Evolutionary conservation across 2,797 vertebrate genomes (phyloP).

Genomic region (Coregonus sp.): DNA sequence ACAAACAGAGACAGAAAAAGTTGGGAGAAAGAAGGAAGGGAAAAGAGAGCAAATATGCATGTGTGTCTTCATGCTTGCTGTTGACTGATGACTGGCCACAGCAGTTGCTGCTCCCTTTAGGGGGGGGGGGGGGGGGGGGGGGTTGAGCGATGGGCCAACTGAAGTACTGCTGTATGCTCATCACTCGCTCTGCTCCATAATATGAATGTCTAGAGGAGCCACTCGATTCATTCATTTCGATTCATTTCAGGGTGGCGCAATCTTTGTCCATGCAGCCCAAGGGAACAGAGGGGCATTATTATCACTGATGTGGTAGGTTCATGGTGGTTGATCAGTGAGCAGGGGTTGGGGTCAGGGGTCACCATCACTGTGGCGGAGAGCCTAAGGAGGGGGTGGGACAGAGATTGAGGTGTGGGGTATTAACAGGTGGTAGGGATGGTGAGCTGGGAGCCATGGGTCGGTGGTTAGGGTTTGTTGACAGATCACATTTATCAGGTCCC

Average conservation of each 20-base stretch:
- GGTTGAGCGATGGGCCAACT: neutral
- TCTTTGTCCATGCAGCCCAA: neutral
- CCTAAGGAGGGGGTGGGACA: neutral
- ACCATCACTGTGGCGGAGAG: neutral
- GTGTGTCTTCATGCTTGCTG: neutral
- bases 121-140: no score
- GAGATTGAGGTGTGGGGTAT: neutral
- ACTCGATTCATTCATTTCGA: no score
- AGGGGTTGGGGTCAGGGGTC: neutral
- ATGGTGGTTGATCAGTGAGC: neutral
- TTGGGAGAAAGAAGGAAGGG: neutral
- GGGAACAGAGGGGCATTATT: constrained; percentile 2
- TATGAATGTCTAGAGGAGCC: neutral
- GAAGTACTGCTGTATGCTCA: neutral
- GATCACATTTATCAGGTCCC: neutral
- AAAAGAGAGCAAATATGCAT: no score
- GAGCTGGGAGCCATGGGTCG: neutral
- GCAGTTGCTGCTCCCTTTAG: neutral
- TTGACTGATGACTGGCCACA: constrained; percentile 3
- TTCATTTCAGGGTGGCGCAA: neutral
- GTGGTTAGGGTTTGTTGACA: neutral
- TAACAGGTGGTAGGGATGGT: neutral
- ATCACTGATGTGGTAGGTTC: neutral
- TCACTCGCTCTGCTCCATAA: neutral
- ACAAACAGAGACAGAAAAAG: neutral